Conservation (phyloP, 2,888 invertebrate genomes). For the Pristionchus arcanus region DNA sequence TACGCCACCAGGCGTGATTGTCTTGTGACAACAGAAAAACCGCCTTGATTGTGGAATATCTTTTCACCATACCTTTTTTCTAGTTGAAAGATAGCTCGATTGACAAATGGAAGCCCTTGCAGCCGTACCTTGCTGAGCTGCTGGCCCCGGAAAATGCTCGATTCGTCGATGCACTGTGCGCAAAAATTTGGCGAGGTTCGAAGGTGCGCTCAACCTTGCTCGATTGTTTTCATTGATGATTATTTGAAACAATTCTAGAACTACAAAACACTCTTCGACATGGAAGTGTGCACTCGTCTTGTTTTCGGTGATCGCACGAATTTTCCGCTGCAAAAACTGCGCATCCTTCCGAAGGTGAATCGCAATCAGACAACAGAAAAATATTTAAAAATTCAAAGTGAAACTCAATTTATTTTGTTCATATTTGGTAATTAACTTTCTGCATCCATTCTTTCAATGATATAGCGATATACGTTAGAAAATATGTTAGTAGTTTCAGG, state of each 20-base stretch:
- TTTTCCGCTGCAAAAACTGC: not conserved
- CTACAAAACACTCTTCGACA: not conserved
- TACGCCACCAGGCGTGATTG: too few relatives aligned
- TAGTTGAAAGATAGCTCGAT: too few relatives aligned
- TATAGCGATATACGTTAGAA: not conserved
- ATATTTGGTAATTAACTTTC: too few relatives aligned
- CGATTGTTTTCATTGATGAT: not conserved
- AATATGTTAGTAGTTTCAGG: not conserved
- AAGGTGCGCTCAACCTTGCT: not conserved
- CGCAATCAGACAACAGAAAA: too few relatives aligned
- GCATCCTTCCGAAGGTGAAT: not conserved
- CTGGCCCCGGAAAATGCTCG: not conserved
- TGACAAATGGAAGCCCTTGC: not conserved
- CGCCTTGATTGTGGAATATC: too few relatives aligned
- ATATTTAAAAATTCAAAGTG: too few relatives aligned
- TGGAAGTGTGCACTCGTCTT: constrained; percentile 10
- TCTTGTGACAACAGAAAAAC: too few relatives aligned
- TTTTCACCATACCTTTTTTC: too few relatives aligned
- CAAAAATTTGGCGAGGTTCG: not conserved
- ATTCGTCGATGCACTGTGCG: not conserved
- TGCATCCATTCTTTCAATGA: not conserved
- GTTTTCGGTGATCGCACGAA: not conserved
- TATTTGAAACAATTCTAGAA: not conserved
- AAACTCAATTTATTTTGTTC: too few relatives aligned
- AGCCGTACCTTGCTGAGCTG: not conserved